These are phyloP conservation scores for Eremobia ochroleuca DNA, from an alignment of 2,888 invertebrate species.

Conservation along the genomic window DNA sequence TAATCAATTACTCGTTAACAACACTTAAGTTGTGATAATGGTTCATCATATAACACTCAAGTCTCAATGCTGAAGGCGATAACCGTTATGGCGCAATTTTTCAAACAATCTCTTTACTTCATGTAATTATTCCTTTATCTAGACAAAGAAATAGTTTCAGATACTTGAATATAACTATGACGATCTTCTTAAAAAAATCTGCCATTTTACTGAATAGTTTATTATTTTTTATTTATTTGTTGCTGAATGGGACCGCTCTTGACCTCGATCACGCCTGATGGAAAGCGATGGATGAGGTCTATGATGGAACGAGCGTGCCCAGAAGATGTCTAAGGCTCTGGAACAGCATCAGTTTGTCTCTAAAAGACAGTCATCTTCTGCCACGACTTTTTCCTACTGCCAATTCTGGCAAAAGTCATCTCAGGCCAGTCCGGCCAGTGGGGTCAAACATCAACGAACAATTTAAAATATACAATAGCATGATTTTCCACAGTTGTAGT, in stretches of 20 bases:
- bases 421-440: background rate
- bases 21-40: conserved; percentile 16
- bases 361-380: background rate
- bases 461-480: background rate
- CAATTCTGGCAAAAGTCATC: background rate
- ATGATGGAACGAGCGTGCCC: too few relatives aligned
- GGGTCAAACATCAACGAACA: background rate
- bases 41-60: background rate
- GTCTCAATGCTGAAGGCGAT: background rate
- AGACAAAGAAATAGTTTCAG: background rate
- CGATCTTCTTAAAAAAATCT: too few relatives aligned
- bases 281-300: too few relatives aligned
- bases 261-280: too few relatives aligned
- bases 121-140: background rate
- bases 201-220: too few relatives aligned
- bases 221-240: too few relatives aligned
- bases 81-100: background rate
- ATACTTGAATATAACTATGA: background rate
- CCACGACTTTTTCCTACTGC: background rate
- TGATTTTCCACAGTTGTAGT: background rate
- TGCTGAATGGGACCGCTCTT: too few relatives aligned
- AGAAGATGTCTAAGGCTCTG: too few relatives aligned
- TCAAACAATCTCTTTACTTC: background rate
- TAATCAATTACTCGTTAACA: conserved; percentile 22
- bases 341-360: too few relatives aligned